phyloP scores from a whole-genome alignment of 2,888 invertebrate species.

The Pollenia angustigena region DNA sequence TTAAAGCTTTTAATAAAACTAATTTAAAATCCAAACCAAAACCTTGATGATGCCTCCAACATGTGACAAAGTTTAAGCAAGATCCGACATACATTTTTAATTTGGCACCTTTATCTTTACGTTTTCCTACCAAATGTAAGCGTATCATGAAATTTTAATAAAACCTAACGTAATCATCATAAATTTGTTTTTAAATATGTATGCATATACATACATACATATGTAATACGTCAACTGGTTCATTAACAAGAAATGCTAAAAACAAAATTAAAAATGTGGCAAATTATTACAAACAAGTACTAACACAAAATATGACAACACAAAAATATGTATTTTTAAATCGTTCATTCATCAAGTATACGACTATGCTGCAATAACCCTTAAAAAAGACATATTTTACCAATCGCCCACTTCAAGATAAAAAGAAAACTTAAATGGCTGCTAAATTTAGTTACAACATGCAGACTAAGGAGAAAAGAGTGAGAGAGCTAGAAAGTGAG shows the following conservation, averaged over 20 bases:
- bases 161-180: conserved; percentile 35
- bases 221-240: too few relatives aligned
- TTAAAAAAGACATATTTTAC: conserved; percentile 6
- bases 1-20: too few relatives aligned
- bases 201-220: background rate
- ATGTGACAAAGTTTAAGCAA: too few relatives aligned
- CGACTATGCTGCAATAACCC: conserved; percentile 51
- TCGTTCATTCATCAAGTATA: background rate
- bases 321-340: too few relatives aligned
- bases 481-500: background rate
- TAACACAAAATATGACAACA: too few relatives aligned
- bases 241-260: background rate
- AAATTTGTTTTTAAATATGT: background rate
- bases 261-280: background rate
- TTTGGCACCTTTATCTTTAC: background rate
- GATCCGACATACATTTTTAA: too few relatives aligned
- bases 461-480: background rate
- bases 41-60: too few relatives aligned
- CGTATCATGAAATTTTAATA: background rate
- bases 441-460: conserved; percentile 38
- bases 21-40: too few relatives aligned
- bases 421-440: conserved; percentile 26
- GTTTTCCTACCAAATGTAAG: background rate
- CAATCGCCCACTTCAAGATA: conserved; percentile 55
- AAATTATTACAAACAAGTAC: too few relatives aligned